Evolutionary conservation across 1,140 invertebrate species (phyloP), one percentile per base, ranked within the genome.

Genomic region (Trachymyrmex cornetzi): DNA sequence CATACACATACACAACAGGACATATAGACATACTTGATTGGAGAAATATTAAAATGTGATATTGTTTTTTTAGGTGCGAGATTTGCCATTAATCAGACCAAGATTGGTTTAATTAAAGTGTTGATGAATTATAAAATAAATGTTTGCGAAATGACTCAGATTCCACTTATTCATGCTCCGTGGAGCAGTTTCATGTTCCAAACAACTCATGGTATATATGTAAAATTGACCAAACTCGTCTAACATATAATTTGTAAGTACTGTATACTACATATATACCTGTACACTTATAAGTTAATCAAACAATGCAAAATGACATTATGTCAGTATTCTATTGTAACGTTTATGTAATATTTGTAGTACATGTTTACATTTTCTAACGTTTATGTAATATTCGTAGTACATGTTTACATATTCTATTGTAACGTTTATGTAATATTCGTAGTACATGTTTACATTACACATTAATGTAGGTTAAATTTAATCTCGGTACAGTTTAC

Each of bases 131-230:
- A 57, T n/a, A 64, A 84, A 30, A 63, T 88, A 6, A 67, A 86
- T 2, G 19, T 81, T 16, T 88, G 81, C 19, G 79, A 89, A 11
- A 77, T 89, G 67, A 91, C 88, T 67, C 22, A 16, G 0, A 84
- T 74, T 22, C 63, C 79, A 34, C 55, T 81, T 19, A 9, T 77
- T 0, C 14, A 38, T 2, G 5, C 50, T n/a, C 38, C 79, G 0
- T 2, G 61, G 27, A 61, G 22, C 30, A 0, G 0, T 44, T 4
- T 88, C 0, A 14, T 88, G 19, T 19, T 88, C 0, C 75, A 77
- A 50, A 61, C 82, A 1, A 12, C 5, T 0, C 66, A 81, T 7
- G 61, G 27, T 0, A 59, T 86, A 53, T 44, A 88, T 9, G n/a
- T 86, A 22, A 89, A 77, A 34, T 11, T 89, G 3, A 77, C 57